Evolutionary conservation across 2,888 invertebrate species (phyloP).

Genomic region (Coleophora deauratella): DNA sequence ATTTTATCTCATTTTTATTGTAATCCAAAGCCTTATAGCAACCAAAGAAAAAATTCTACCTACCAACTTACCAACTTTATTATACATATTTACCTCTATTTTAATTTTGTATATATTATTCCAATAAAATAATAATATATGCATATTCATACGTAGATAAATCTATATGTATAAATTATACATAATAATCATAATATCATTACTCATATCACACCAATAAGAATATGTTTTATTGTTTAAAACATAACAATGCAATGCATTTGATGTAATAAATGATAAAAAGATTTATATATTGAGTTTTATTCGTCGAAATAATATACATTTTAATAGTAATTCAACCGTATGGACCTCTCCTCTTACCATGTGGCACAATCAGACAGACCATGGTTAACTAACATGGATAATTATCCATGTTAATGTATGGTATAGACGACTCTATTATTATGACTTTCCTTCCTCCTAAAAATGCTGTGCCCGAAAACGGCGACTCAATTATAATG

Average conservation of each 20-base stretch:
- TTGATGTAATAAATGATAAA: conserved; percentile 64
- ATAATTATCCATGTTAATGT: too few relatives aligned
- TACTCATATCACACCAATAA: conserved; percentile 46
- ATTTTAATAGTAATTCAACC: not conserved
- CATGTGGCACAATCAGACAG: too few relatives aligned
- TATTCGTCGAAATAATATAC: conserved; percentile 2
- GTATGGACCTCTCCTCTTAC: too few relatives aligned
- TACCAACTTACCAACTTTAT: conserved; percentile 31
- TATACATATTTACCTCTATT: conserved; percentile 20
- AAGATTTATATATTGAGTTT: conserved; percentile 13
- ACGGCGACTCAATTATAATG: too few relatives aligned
- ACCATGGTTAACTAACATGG: too few relatives aligned
- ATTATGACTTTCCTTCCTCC: too few relatives aligned
- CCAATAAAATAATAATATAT: too few relatives aligned
- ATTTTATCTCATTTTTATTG: conserved; percentile 23
- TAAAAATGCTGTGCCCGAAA: too few relatives aligned
- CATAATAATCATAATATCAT: conserved; percentile 29
- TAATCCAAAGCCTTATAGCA: conserved; percentile 37
- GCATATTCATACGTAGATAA: not conserved
- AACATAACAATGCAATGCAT: conserved; percentile 65
- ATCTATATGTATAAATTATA: conserved; percentile 14
- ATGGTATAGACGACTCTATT: too few relatives aligned
- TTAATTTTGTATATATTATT: conserved; percentile 10
- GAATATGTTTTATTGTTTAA: conserved; percentile 52
- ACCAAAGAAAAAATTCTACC: conserved; percentile 9